These are phyloP conservation scores for Eupeodes latifasciatus DNA, from an alignment of 2,888 invertebrate species.

Conservation along the genomic window DNA sequence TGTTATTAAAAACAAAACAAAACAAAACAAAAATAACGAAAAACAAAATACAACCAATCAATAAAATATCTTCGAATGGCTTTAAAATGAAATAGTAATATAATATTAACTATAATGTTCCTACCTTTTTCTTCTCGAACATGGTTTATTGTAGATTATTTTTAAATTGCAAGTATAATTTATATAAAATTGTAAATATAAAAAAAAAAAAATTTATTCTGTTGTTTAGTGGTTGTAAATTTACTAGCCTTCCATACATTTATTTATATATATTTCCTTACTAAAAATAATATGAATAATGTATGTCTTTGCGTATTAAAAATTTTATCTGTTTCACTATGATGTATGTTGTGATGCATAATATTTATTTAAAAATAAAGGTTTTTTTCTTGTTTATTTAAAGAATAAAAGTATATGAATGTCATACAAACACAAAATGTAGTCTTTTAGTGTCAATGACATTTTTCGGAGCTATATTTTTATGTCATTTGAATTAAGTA, in stretches of 20 bases:
- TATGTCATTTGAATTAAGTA: too few species aligned
- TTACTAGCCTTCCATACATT: constrained; percentile 31
- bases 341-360: constrained; percentile 10
- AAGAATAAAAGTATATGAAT: constrained; percentile 49
- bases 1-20: constrained; percentile 19
- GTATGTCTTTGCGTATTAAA: constrained; percentile 3
- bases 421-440: background rate
- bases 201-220: constrained; percentile 23
- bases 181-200: constrained; percentile 50
- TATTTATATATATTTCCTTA: constrained; percentile 29
- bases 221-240: constrained; percentile 45
- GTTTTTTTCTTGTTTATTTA: constrained; percentile 34
- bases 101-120: constrained; percentile 54
- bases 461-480: too few species aligned
- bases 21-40: background rate
- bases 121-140: constrained; percentile 60
- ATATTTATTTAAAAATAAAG: constrained; percentile 17
- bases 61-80: constrained; percentile 23
- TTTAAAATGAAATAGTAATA: constrained; percentile 38
- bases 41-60: constrained; percentile 21
- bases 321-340: constrained; percentile 25
- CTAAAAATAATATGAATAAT: constrained; percentile 13
- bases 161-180: constrained; percentile 7
- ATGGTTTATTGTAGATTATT: background rate
- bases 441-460: background rate